A percentile compares a stretch with the other conserved stretches of the same genome.
Evolutionary conservation across 2,113 vertebrate species (phyloP).

Genomic region (Oxyura jamaicensis): DNA sequence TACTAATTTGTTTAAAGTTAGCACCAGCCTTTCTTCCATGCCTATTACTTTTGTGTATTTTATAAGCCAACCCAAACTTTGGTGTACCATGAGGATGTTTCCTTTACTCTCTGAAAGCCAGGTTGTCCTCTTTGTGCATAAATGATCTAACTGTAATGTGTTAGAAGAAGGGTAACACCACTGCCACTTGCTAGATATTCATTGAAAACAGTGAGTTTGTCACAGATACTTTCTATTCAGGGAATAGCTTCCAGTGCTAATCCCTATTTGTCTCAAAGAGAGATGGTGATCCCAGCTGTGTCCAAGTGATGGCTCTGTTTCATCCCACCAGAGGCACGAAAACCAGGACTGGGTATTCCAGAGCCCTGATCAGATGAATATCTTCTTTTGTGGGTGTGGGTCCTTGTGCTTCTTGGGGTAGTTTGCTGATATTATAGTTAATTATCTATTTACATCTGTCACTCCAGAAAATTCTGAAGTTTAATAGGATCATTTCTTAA

Average conservation of each 20-base stretch:
- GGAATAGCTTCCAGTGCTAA: background rate
- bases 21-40: background rate
- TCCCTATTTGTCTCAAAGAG: background rate
- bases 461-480: background rate
- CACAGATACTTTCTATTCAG: background rate
- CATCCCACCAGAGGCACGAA: background rate
- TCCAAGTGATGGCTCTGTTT: background rate
- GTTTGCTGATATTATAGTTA: background rate
- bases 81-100: background rate
- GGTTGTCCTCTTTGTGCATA: fast-evolving
- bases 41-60: background rate
- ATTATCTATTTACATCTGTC: background rate
- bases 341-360: background rate
- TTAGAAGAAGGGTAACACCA: background rate
- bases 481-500: background rate
- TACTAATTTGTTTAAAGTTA: background rate
- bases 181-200: background rate
- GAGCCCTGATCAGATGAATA: background rate
- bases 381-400: background rate
- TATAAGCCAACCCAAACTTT: background rate
- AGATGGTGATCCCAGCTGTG: background rate
- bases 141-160: background rate
- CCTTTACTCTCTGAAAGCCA: background rate
- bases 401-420: background rate
- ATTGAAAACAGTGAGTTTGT: background rate